Base-by-base conservation (phyloP, 2,888 invertebrate species). In the Cordilura impudica region DNA sequence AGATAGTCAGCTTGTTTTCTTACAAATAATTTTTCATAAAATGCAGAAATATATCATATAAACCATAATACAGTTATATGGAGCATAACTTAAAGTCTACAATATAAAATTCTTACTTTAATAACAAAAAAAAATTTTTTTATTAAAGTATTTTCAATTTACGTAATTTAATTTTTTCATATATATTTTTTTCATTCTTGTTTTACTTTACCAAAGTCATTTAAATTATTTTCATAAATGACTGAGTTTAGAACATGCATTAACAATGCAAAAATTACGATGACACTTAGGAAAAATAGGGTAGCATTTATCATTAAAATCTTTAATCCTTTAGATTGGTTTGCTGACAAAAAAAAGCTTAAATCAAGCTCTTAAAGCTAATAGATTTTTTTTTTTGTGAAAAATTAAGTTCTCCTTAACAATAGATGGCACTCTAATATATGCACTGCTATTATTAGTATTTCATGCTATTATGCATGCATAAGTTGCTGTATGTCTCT, bases 191-290 rank as follows among this genome's bases (percentile, higher is more conserved):
- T 58, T 35, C 7, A 4, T 12, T 21, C 21, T 6, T 16, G 31
- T 29, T 58, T 35, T 49, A 16, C 16, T 8, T 12, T 43, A 31
- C 26, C 21, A 60, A 61, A 75, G 47, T 56, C 56, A 53, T 53
- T 60, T 71, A 35, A 51, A 43, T 29, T 76, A 61, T 76, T 76
- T 76, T 66, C 49, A 71, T 77, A 61, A 61, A 39, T 56, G 51
- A 65, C 23, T 61, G 14, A 49, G 51, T 61, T 66, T 29, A 54
- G 21, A 16, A 19, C 43, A 76, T 70, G 58, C 63, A 60, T 58
- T 60, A 35, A 65, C 60, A 71, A 53, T 66, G 70, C 29, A 19
- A 45, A 47, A 66, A 43, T 61, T 51, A 26, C 45, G 70, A 61
- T 70, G 23, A 53, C 19, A 21, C 4, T 12, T n/a, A 51, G 5